Percentiles rank a stretch among this genome's conserved stretches.
Evolutionary conservation across 1,140 invertebrate species (phyloP).

Genomic region (Protaetia brevitarsis): DNA sequence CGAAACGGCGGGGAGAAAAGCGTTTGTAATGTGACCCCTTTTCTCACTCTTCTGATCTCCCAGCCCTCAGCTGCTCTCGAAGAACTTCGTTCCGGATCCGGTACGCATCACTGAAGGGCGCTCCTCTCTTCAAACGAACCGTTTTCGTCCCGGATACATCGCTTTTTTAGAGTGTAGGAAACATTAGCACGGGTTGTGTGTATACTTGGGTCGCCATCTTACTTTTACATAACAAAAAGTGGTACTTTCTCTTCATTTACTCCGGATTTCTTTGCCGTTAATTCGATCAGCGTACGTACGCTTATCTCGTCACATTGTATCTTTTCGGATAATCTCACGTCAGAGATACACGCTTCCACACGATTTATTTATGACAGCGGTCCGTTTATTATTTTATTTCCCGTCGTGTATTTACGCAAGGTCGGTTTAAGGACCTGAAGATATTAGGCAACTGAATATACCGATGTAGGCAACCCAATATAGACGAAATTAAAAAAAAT

Average conservation of each 20-base stretch:
- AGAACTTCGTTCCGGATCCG: neutral
- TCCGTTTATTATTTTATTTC: no score
- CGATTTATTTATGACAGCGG: no score
- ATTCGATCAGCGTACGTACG: no score
- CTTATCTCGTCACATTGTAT: no score
- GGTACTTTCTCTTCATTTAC: slow-evolving; percentile 22
- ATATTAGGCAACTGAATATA: no score
- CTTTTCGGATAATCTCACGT: no score
- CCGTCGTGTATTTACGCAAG: no score
- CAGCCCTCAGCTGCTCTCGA: neutral
- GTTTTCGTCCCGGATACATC: neutral
- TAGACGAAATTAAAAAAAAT: no score
- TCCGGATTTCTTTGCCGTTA: no score
- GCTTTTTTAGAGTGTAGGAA: neutral
- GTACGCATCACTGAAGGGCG: slow-evolving; percentile 7
- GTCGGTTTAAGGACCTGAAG: no score
- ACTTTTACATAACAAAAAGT: slow-evolving; percentile 20
- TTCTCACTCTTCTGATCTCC: neutral
- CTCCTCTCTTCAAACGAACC: neutral
- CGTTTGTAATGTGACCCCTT: slow-evolving; percentile 18
- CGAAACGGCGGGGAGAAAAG: slow-evolving; percentile 8
- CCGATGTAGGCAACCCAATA: no score
- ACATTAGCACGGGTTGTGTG: slow-evolving; percentile 17
- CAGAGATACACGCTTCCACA: no score
- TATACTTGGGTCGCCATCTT: slow-evolving; percentile 19